Evolutionary conservation across 2,797 vertebrate genomes (phyloP).

Genomic region (Ambastaia sidthimunki): DNA sequence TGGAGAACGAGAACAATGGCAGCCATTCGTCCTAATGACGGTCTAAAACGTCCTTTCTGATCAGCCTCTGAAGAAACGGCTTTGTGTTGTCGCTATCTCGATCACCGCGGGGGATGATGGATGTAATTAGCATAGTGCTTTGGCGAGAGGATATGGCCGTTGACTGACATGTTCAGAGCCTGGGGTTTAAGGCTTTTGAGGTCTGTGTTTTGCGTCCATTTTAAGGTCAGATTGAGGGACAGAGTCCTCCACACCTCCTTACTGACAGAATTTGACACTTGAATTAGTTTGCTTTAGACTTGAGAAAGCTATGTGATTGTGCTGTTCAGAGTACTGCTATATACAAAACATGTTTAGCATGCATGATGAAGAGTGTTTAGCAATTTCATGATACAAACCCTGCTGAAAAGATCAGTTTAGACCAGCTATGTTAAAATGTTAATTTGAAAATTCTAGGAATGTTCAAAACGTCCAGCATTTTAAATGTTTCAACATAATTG

Average conservation of each 20-base stretch:
- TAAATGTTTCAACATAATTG: too few relatives aligned
- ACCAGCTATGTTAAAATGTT: too few relatives aligned
- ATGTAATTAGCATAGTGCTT: conserved; percentile 69
- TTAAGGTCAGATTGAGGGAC: conserved; percentile 57
- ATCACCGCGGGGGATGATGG: conserved; percentile 59
- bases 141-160: conserved; percentile 61
- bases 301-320: conserved; percentile 8
- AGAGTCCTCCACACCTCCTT: conserved; percentile 46
- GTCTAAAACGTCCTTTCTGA: conserved; percentile 28
- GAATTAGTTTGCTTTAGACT: conserved; percentile 56
- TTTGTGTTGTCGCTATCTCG: conserved; percentile 59
- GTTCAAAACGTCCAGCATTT: too few relatives aligned
- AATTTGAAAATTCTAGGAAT: too few relatives aligned
- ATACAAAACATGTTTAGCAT: too few relatives aligned
- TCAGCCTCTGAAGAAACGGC: conserved; percentile 34
- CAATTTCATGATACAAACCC: too few relatives aligned
- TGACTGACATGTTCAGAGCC: conserved; percentile 67
- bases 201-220: conserved; percentile 57
- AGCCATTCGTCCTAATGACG: conserved; percentile 44
- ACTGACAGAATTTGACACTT: conserved; percentile 42
- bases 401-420: too few relatives aligned
- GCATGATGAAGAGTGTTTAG: too few relatives aligned
- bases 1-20: conserved; percentile 56
- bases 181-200: conserved; percentile 58
- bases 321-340: too few relatives aligned